Evolutionary conservation across 2,113 vertebrate genomes (phyloP), one percentile per base, ranked within the genome.

Genomic region (Solea senegalensis): DNA sequence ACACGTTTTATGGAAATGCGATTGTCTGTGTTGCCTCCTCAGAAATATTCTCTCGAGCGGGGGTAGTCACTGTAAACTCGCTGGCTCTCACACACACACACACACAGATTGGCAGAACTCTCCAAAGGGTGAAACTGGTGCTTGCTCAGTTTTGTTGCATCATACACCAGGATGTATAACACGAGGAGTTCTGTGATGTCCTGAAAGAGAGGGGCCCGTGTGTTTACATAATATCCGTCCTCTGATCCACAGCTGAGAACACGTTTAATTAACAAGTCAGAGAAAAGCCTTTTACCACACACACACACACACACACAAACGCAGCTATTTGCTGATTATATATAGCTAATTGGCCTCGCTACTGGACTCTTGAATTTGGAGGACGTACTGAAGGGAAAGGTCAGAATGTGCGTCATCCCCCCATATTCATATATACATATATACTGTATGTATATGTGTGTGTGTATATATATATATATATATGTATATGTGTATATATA

Each of bases 311-410:
- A 43, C 41, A 43, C 21, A 21, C 21, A 21, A 21, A 21, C 21
- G 21, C 21, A 43, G 28, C 55, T 52, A 43, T 46, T 65, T 70
- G 60, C 64, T 72, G 67, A 82, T 76, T 80, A 80, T 74, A 79
- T 77, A 79, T 68, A 78, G 77, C 73, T 82, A 78, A 83, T 81
- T 84, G 72, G 75, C 67, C 56, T 82, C 58, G 64, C 71, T 78
- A 44, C 69, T 14, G 46, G 70, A n/a, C 54, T 71, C 51, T 66
- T 41, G 46, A 81, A 74, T 82, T 75, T 13, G 28, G 53, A 79
- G 40, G 26, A 44, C 40, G 65, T 57, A 70, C 64, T 21, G 16
- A 55, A 66, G 34, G 69, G 21, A 58, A 72, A 67, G 15, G 66
- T 71, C 15, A 13, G 70, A 50, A 39, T 26, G 41, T 63, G 26